Base-by-base conservation (phyloP, 2,888 invertebrate genomes). In the Glyphotaelius pellucidus region DNA sequence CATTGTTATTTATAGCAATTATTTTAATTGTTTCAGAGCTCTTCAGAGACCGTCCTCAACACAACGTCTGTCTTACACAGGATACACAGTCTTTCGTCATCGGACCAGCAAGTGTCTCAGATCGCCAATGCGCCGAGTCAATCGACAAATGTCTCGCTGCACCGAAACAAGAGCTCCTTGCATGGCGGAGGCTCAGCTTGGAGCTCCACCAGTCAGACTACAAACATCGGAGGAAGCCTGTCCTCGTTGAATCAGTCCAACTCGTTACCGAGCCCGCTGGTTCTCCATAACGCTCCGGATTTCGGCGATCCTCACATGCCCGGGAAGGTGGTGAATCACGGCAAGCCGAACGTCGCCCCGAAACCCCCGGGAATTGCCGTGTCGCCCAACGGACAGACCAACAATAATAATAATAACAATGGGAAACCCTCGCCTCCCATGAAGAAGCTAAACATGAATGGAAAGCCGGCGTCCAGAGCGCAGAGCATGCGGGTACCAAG, bases 401-500 rank as follows among this genome's bases (percentile, higher is more conserved):
- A 89, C 85, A 94, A 94, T 14, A 84, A 84, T 35, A 84, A 84
- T 35, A 92, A 91, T 84, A 92, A 42, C 25, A 93, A 94, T 4
- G 94, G 94, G 19, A 96, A 97, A 94, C 97, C 97, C 4, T 96
- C 97, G 79, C 97, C 97, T 4, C 97, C 97, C 80, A 97, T 97
- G 42, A 97, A 97, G 95, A 97, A 97, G 93, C 95, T 97, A 25
- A 95, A 96, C 90, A 95, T 97, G 42, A 97, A 97, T 93, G 96
- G 97, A 2, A 96, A 96, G 93, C 94, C 96, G 83, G 97, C 98
- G 5, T 96, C 97, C 15, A 96, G 98, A 93, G 98, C 98, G 94
- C 98, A 98, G 95, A 98, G 98, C 95, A 98, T 98, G 98, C 96
- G 98, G 95, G 96, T 97, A 94, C 98, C 98, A 42, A 97, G 98